Conservation (phyloP, 2,113 vertebrate species). For the Cynopterus brachyotis region DNA sequence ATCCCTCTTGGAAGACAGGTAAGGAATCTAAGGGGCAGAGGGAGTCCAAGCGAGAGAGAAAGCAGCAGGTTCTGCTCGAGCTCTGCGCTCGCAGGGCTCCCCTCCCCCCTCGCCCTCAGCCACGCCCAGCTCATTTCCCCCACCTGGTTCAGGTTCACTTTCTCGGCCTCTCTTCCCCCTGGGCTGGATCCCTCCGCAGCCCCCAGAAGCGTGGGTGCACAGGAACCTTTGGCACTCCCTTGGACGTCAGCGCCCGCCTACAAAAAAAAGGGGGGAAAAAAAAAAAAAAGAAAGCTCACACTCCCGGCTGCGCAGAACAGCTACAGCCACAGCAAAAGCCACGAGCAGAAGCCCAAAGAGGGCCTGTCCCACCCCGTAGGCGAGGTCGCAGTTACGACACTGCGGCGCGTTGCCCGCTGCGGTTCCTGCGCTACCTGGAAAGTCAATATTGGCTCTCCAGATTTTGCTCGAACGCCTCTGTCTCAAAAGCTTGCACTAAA, state of each 20-base stretch:
- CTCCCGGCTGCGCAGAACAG: no score
- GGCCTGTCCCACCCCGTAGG: fast-evolving
- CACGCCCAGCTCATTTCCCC: no score
- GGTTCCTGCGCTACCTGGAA: neutral
- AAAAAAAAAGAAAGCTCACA: fast-evolving
- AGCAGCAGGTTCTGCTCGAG: neutral
- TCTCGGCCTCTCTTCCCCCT: neutral
- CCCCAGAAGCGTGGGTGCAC: neutral
- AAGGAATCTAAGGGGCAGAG: neutral
- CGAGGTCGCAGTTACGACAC: fast-evolving
- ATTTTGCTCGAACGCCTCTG: neutral
- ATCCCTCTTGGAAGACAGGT: neutral
- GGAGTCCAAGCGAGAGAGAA: fast-evolving
- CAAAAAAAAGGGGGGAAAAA: no score
- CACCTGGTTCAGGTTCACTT: neutral
- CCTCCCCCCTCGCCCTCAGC: fast-evolving
- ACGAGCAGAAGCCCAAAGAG: fast-evolving
- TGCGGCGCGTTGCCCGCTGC: fast-evolving
- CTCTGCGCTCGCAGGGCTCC: neutral
- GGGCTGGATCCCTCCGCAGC: neutral
- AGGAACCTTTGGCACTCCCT: fast-evolving
- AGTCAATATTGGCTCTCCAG: neutral
- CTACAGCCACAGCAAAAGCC: neutral
- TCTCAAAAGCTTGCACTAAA: neutral
- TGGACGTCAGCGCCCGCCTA: fast-evolving